Percentiles rank a stretch among this genome's conserved stretches.
Evolutionary conservation across 2,113 vertebrate species (phyloP).

Genomic region (Azemiops feae): DNA sequence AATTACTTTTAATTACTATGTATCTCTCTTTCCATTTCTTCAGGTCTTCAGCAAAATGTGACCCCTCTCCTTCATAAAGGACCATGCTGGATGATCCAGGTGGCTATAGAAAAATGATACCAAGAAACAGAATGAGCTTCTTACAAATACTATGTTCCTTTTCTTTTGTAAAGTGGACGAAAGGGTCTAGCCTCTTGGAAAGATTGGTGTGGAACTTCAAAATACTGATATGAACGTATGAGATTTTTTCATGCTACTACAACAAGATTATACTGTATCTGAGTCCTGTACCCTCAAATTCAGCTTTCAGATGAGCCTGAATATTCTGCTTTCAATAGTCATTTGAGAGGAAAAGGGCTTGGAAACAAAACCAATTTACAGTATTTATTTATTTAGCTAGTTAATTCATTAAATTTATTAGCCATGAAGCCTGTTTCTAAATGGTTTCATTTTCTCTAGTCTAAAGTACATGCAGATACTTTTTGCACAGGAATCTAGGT

Average conservation of each 20-base stretch:
- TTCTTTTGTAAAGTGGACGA: neutral
- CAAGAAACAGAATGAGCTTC: neutral
- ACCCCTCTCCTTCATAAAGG: slow-evolving; percentile 78
- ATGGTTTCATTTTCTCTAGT: neutral
- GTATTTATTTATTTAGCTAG: neutral
- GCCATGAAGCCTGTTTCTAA: neutral
- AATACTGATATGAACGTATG: neutral
- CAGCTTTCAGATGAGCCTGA: neutral
- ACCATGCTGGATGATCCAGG: slow-evolving; percentile 55
- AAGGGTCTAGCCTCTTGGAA: neutral
- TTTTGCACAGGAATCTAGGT: neutral
- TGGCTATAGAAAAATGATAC: slow-evolving; percentile 64
- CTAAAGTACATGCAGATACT: neutral
- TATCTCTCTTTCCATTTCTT: slow-evolving; percentile 90
- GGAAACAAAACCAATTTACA: neutral
- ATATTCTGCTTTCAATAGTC: neutral
- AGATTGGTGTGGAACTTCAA: neutral
- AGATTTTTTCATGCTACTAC: neutral
- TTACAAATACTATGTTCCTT: neutral
- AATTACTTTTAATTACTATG: slow-evolving; percentile 81
- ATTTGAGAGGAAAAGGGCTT: fast-evolving
- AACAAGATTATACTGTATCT: neutral
- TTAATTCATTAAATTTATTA: neutral
- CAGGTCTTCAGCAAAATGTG: slow-evolving; percentile 77
- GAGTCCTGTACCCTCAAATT: neutral